Conservation (phyloP, 1,140 invertebrate genomes). For the Saxidomus purpurata region DNA sequence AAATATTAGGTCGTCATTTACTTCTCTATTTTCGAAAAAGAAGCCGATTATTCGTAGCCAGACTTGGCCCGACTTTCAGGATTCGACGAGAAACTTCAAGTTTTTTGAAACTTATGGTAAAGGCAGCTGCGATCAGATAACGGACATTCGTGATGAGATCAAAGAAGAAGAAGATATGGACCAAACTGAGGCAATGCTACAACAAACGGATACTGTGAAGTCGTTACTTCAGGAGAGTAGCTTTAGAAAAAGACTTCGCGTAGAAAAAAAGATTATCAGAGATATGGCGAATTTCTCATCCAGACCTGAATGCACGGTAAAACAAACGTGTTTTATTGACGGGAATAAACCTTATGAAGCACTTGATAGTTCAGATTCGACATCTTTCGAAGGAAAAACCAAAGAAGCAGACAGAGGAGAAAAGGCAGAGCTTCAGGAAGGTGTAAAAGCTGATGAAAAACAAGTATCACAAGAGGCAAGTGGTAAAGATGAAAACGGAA, state of each 20-base stretch:
- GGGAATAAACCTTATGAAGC: not conserved
- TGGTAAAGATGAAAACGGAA: not conserved
- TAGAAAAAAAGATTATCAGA: not conserved
- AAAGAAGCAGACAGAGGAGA: too few species aligned
- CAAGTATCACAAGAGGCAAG: not conserved
- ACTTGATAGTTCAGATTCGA: not conserved
- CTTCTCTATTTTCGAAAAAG: too few species aligned
- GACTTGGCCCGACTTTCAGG: too few species aligned
- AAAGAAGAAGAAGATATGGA: too few species aligned
- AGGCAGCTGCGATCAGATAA: too few species aligned
- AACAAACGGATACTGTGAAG: not conserved
- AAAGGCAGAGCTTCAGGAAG: not conserved
- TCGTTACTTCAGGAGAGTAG: not conserved
- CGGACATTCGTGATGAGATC: too few species aligned
- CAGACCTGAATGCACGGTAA: not conserved
- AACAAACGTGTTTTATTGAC: too few species aligned
- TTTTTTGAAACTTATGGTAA: too few species aligned
- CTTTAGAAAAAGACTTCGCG: not conserved
- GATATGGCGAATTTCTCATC: not conserved
- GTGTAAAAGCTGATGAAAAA: not conserved
- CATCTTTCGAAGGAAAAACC: not conserved
- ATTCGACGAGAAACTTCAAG: too few species aligned
- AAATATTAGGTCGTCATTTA: too few species aligned
- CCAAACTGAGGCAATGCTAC: too few species aligned
- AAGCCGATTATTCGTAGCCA: too few species aligned